These are phyloP conservation scores for Scomberomorus guttatus DNA, from an alignment of 2,797 vertebrate species.

Conservation along the genomic window DNA sequence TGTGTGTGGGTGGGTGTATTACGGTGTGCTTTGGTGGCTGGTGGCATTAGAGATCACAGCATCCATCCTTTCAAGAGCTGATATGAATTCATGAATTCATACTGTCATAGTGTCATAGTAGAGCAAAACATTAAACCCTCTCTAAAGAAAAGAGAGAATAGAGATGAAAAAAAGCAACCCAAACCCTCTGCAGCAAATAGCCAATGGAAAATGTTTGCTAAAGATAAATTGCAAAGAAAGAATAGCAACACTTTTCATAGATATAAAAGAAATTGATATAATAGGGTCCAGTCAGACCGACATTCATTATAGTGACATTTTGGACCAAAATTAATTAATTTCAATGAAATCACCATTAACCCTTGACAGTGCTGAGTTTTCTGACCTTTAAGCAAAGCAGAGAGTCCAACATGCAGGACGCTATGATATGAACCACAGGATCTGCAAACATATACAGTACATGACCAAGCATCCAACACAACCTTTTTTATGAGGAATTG, in stretches of 20 bases:
- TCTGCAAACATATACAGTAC: neutral
- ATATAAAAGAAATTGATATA: neutral
- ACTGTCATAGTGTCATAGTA: too few species aligned
- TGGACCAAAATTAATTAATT: too few species aligned
- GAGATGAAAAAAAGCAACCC: neutral
- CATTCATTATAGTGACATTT: too few species aligned
- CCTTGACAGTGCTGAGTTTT: too few species aligned
- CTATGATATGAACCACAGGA: too few species aligned
- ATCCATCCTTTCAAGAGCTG: constrained; percentile 13
- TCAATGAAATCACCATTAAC: too few species aligned
- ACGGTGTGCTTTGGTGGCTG: neutral
- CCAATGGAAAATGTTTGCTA: neutral
- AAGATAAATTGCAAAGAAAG: neutral
- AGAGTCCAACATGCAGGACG: too few species aligned
- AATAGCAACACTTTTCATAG: neutral
- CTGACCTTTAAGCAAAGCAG: too few species aligned
- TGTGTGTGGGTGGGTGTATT: constrained; percentile 5
- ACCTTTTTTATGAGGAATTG: neutral
- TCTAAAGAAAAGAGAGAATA: neutral
- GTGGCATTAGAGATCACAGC: constrained; percentile 18
- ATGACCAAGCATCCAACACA: neutral
- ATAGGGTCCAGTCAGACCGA: too few species aligned
- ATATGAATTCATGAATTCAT: neutral
- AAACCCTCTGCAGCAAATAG: neutral
- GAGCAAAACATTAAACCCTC: neutral